Evolutionary conservation across 2,113 vertebrate species (phyloP).

Genomic region (Emydura subglobosa): DNA sequence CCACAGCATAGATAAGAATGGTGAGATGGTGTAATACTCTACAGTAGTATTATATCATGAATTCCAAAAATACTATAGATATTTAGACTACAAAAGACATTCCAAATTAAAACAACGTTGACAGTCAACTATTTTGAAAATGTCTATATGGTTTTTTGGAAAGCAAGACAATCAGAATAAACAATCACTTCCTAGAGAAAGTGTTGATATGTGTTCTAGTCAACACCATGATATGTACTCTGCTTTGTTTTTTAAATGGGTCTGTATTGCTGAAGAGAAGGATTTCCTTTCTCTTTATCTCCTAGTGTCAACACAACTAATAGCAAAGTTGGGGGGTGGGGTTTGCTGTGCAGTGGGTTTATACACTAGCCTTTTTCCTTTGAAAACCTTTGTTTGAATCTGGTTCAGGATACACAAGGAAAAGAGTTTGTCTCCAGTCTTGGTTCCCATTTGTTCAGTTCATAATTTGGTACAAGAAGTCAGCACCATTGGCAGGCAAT

Average conservation of each 20-base stretch:
- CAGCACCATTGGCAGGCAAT: too few relatives aligned
- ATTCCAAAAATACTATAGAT: background rate
- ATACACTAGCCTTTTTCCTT: background rate
- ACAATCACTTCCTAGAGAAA: background rate
- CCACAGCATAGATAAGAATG: background rate
- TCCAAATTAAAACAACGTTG: background rate
- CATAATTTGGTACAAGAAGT: background rate
- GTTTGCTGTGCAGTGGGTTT: background rate
- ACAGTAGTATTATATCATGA: background rate
- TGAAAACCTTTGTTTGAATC: background rate
- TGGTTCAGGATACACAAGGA: background rate
- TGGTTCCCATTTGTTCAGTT: background rate
- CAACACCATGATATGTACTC: background rate
- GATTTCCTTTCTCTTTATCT: background rate
- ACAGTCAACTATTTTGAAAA: background rate
- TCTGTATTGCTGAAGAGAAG: background rate
- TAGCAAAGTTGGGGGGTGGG: background rate
- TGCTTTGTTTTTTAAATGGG: background rate
- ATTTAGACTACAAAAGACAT: background rate
- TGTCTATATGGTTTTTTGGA: background rate
- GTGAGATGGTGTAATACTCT: background rate
- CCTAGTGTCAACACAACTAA: background rate
- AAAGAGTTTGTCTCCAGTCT: background rate
- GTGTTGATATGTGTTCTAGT: background rate
- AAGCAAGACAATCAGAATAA: background rate